Conservation (phyloP, 2,113 vertebrate species). For the Neolamprologus sp. region DNA sequence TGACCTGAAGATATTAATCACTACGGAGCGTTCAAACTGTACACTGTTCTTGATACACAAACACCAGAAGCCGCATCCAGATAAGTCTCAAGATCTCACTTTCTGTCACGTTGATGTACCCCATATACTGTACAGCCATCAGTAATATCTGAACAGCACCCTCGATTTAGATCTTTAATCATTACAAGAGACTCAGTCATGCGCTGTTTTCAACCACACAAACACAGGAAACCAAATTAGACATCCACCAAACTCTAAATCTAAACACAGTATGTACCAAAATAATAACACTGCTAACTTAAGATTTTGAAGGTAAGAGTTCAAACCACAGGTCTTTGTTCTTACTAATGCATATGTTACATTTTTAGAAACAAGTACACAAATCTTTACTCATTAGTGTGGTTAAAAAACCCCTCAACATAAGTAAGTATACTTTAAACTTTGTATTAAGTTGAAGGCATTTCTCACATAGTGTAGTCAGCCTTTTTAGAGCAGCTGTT, state of each 20-base stretch:
- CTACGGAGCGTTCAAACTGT: neutral
- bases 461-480: neutral
- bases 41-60: neutral
- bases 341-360: neutral
- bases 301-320: neutral
- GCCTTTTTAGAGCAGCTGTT: neutral
- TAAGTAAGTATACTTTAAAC: neutral
- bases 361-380: neutral
- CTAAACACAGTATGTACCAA: neutral
- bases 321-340: neutral
- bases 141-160: neutral
- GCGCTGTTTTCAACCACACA: neutral
- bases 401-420: neutral
- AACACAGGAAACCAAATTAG: neutral
- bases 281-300: neutral
- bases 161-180: neutral
- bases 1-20: neutral
- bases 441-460: neutral
- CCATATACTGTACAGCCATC: fast-evolving
- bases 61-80: neutral
- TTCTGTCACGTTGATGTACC: neutral
- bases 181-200: fast-evolving
- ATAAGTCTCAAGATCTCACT: neutral
- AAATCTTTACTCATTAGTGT: neutral
- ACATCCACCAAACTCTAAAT: neutral